Evolutionary conservation across 2,888 invertebrate genomes (phyloP).

Genomic region (Toxonevra muliebris): DNA sequence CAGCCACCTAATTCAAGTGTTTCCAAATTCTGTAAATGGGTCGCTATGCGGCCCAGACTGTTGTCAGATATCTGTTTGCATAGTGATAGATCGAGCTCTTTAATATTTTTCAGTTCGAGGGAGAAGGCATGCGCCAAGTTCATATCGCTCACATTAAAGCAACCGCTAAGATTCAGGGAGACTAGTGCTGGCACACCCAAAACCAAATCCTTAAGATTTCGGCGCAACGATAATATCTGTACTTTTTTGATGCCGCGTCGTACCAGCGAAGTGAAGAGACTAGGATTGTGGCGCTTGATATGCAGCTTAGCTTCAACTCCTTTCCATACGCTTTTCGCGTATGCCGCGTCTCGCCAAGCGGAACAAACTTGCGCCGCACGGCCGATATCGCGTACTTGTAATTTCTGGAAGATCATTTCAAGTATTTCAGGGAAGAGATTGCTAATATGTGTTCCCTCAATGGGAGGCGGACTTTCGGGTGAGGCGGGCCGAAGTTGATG

Average conservation of each 20-base stretch:
- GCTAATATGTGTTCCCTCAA: slow-evolving; percentile 79
- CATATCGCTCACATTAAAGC: slow-evolving; percentile 90
- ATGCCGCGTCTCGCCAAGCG: slow-evolving; percentile 91
- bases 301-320: slow-evolving; percentile 93
- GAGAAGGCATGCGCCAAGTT: slow-evolving; percentile 85
- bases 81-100: slow-evolving; percentile 84
- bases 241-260: slow-evolving; percentile 87
- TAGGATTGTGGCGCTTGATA: slow-evolving; percentile 82
- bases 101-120: slow-evolving; percentile 78
- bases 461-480: slow-evolving; percentile 66
- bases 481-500: slow-evolving; percentile 57
- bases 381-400: slow-evolving; percentile 89
- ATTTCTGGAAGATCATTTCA: slow-evolving; percentile 89
- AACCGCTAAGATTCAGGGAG: slow-evolving; percentile 89
- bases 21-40: slow-evolving; percentile 85
- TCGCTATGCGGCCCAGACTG: slow-evolving; percentile 84
- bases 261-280: slow-evolving; percentile 85
- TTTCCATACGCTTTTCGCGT: slow-evolving; percentile 92
- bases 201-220: slow-evolving; percentile 86
- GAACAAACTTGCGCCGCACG: slow-evolving; percentile 89
- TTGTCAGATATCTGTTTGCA: slow-evolving; percentile 97
- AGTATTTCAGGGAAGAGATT: slow-evolving; percentile 92
- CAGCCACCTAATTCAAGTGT: slow-evolving; percentile 91
- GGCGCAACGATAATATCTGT: slow-evolving; percentile 85
- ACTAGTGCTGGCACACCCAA: slow-evolving; percentile 86